Conservation (phyloP, 2,797 vertebrate species). For the Macroramphosus scolopax region DNA sequence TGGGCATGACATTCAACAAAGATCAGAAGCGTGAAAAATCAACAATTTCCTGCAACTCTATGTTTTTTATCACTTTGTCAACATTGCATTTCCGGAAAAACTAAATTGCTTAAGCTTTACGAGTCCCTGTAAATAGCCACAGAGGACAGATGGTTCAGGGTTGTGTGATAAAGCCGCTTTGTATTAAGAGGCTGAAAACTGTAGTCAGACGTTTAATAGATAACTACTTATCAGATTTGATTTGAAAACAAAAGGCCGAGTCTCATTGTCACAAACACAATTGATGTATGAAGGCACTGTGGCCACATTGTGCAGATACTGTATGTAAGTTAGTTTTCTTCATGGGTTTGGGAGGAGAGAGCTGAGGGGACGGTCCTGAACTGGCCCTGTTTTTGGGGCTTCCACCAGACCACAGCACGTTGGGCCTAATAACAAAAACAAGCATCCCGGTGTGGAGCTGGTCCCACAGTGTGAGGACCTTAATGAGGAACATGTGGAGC, state of each 20-base stretch:
- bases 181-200: constrained; percentile 1
- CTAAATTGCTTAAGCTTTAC: constrained; percentile 4
- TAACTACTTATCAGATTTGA: too few relatives aligned
- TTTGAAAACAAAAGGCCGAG: too few relatives aligned
- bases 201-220: neutral
- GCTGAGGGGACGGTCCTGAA: constrained; percentile 52
- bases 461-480: constrained; percentile 79
- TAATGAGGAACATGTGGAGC: constrained; percentile 85
- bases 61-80: constrained; percentile 40
- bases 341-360: constrained; percentile 33
- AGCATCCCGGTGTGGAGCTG: constrained; percentile 79
- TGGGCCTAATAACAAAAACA: constrained; percentile 84
- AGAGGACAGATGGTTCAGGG: constrained; percentile 4
- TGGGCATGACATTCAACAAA: constrained; percentile 66
- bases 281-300: neutral
- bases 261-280: too few relatives aligned
- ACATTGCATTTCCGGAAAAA: constrained; percentile 28
- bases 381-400: constrained; percentile 58
- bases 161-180: constrained; percentile 8
- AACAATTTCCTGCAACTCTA: constrained; percentile 45
- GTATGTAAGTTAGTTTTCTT: constrained; percentile 19
- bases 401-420: constrained; percentile 73
- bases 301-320: neutral
- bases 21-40: constrained; percentile 56
- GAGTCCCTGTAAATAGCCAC: neutral